Base-by-base conservation (phyloP, 2,113 vertebrate species). In the Haplochromis vanheusdeni region DNA sequence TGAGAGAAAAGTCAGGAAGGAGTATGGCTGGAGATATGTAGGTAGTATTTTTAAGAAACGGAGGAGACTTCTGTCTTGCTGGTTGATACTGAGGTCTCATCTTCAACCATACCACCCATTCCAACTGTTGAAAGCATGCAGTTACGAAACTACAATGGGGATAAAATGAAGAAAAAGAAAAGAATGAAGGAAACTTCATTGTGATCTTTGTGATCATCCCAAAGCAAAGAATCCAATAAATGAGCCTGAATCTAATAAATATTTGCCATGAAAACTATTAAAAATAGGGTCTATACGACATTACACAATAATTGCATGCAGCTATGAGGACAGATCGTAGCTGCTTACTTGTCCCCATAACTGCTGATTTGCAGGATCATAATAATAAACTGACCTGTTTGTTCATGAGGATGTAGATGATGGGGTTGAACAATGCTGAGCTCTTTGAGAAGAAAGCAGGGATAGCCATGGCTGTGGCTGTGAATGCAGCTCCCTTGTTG, bases 31-130 rank as follows among this genome's bases (percentile, higher is more conserved):
- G 37, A 75, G 37, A 17, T 28, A 42, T 79, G 33, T 19, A 33
- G 23, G 55, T 26, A 12, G 42, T 33, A 80, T 82, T 42, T 21
- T 86, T 97, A 96, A 70, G 96, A 96, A 33, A 96, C 81, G 0
- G 95, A 96, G 49, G 97, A 97, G 82, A 97, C 97, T 93, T 97
- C 97, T 9, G 97, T 97, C 96, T 97, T 98, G 96, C 96, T 97
- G 82, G 96, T 80, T 73, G 97, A 97, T 4, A 96, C 91, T 88
- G 97, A 97, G 82, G 89, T 81, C 1, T 97, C 97, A 37, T 98
- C 97, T 88, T 89, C 97, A 96, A 94, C 96, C 96, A 89, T 96
- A 73, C 97, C 96, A 0, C 97, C 97, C 96, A 97, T 97, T 93
- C 95, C 93, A 91, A 97, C 91, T 0, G 96, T 96, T 87, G 92